Conservation (phyloP, 2,797 vertebrate species). For the Delichon dasypus region DNA sequence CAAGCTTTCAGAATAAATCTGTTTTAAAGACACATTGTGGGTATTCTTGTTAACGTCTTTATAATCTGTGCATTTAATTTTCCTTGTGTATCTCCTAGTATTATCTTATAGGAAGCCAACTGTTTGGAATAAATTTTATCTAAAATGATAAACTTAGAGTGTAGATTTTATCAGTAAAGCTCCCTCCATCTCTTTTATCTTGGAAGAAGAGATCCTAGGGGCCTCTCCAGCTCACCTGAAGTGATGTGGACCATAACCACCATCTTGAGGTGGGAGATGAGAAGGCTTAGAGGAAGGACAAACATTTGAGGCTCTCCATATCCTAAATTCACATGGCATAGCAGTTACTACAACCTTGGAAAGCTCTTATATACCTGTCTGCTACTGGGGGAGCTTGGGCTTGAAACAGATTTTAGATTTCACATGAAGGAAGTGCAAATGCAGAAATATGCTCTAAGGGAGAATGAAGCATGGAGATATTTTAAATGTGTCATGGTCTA, state of each 20-base stretch:
- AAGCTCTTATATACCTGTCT: background rate
- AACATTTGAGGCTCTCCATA: background rate
- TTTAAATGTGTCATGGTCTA: background rate
- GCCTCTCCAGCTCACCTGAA: background rate
- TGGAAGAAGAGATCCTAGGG: background rate
- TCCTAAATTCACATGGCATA: background rate
- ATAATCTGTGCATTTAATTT: background rate
- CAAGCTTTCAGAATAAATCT: background rate
- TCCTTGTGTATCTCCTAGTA: background rate
- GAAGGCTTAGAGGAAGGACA: background rate
- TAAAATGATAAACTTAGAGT: background rate
- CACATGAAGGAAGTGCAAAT: background rate
- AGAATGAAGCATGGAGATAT: background rate
- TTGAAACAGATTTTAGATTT: background rate
- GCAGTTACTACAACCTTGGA: background rate
- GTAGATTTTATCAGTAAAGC: background rate
- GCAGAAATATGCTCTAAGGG: background rate
- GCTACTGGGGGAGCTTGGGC: background rate
- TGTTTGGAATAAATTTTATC: conserved; percentile 32
- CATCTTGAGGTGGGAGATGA: background rate
- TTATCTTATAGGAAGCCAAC: conserved; percentile 41
- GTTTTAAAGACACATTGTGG: background rate
- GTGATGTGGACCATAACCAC: background rate
- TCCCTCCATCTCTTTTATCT: background rate
- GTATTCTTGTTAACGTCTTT: background rate